Conservation (phyloP, 30 jellyfish, hydroid and myxozoan species). For the Aurelia aurita region DNA sequence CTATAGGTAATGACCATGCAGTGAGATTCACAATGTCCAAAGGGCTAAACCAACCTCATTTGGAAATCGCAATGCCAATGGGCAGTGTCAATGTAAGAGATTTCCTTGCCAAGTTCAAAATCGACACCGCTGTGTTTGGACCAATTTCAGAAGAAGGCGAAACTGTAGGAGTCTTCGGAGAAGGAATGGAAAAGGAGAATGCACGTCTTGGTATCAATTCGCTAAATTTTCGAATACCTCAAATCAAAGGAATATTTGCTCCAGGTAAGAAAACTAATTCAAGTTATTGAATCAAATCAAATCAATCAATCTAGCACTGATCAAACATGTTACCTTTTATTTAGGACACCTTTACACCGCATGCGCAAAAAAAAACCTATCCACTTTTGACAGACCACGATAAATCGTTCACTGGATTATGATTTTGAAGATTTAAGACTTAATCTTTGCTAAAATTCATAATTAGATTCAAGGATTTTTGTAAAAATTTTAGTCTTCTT, state of each 20-base stretch:
- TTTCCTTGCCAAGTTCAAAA: constrained; percentile 33
- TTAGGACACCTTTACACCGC: too few relatives aligned
- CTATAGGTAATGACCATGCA: constrained; percentile 2
- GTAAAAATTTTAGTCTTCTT: too few relatives aligned
- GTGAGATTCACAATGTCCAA: constrained; percentile 4
- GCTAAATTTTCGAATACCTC: neutral
- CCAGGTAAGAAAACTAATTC: neutral
- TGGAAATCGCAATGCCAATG: constrained; percentile 13
- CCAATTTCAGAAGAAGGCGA: neutral
- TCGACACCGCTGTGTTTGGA: neutral
- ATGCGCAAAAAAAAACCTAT: too few relatives aligned
- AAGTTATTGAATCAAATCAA: too few relatives aligned
- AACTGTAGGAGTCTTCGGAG: neutral
- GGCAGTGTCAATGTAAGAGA: constrained; percentile 10
- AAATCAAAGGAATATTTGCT: constrained; percentile 12
- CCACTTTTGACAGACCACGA: too few relatives aligned
- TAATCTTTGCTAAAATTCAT: too few relatives aligned
- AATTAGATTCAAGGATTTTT: too few relatives aligned
- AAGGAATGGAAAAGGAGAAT: constrained; percentile 12
- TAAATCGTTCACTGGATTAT: too few relatives aligned
- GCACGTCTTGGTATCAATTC: constrained; percentile 5
- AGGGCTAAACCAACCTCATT: neutral
- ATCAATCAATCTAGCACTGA: too few relatives aligned
- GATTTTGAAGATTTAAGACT: too few relatives aligned
- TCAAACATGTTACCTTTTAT: too few relatives aligned